phyloP scores from a whole-genome alignment of 2,113 vertebrate genomes.

The Pontoporia blainvillei region DNA sequence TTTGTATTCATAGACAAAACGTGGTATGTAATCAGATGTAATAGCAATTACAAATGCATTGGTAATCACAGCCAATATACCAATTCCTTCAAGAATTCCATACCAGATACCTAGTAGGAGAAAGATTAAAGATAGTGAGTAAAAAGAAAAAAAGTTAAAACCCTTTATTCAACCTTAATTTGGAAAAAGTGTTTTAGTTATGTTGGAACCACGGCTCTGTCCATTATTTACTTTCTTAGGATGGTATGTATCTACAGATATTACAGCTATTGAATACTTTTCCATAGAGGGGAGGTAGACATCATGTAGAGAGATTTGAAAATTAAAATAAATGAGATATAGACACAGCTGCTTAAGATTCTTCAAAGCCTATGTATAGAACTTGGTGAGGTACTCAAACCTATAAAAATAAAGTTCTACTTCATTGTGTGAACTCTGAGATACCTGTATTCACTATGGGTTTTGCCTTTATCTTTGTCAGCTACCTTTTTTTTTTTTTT shows the following conservation, averaged over 20 bases:
- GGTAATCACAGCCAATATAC: slow-evolving; percentile 97
- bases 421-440: neutral
- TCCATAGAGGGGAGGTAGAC: neutral
- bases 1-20: slow-evolving; percentile 97
- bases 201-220: neutral
- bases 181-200: neutral
- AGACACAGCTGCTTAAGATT: neutral
- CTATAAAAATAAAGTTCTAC: neutral
- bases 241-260: neutral
- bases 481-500: neutral
- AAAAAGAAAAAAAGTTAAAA: neutral
- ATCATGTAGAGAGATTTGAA: neutral
- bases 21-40: slow-evolving; percentile 98
- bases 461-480: neutral
- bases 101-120: slow-evolving; percentile 93
- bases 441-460: neutral
- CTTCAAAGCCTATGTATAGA: neutral
- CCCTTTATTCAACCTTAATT: neutral
- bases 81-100: slow-evolving; percentile 97
- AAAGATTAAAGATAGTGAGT: slow-evolving; percentile 1
- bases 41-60: slow-evolving; percentile 99
- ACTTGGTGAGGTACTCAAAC: neutral
- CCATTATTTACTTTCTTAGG: neutral
- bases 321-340: neutral
- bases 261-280: neutral